phyloP scores from a whole-genome alignment of 1,140 invertebrate species.

The Lasioglossum albipes region DNA sequence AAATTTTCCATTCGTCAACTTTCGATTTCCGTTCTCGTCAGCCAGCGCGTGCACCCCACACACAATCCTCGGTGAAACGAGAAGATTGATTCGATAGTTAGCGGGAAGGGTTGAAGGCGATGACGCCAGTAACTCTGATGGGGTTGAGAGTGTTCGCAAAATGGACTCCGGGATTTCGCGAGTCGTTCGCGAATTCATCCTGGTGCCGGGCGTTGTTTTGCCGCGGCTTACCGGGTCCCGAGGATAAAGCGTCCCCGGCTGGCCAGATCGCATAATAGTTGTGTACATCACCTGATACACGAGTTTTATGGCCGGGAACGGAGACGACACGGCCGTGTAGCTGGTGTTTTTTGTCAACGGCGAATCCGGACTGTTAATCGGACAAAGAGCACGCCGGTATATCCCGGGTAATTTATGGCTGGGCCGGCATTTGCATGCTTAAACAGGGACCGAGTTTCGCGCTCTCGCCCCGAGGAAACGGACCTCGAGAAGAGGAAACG shows the following conservation, averaged over 20 bases:
- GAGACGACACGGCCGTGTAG: constrained; percentile 20
- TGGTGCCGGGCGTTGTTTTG: constrained; percentile 13
- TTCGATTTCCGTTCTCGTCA: no score
- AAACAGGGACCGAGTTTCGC: not conserved
- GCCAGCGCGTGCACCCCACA: no score
- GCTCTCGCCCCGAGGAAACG: not conserved
- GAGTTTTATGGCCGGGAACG: constrained; percentile 31
- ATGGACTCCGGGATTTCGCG: constrained; percentile 8
- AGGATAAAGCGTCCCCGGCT: not conserved
- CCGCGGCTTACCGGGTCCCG: not conserved
- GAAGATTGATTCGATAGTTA: no score
- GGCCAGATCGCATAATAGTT: constrained; percentile 32
- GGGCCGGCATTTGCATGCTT: constrained; percentile 29
- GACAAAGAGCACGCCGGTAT: constrained; percentile 18
- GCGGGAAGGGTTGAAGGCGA: no score
- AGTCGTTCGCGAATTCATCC: not conserved
- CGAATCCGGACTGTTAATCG: constrained; percentile 17
- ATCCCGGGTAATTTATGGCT: constrained; percentile 16
- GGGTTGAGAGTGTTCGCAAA: not conserved
- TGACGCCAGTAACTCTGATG: no score
- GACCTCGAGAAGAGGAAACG: no score
- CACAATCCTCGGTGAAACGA: no score
- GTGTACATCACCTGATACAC: constrained; percentile 42
- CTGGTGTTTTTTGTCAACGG: constrained; percentile 26
- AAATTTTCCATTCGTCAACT: no score